These are phyloP conservation scores for Caenorhabditis doughertyi DNA, from an alignment of 2,888 invertebrate genomes.

Conservation along the genomic window DNA sequence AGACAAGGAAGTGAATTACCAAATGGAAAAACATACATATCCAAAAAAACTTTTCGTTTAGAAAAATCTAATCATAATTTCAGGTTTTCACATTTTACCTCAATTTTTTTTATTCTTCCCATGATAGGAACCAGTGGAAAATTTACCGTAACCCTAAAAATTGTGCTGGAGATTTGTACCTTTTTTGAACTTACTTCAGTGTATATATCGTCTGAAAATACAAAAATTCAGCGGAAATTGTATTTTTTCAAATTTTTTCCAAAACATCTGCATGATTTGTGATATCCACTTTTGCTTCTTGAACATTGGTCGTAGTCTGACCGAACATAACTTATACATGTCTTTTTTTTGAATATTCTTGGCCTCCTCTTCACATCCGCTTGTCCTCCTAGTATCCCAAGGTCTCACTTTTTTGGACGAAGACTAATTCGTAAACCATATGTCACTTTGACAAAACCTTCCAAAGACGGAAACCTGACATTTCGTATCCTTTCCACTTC, in stretches of 20 bases:
- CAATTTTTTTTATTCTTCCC: too few relatives aligned
- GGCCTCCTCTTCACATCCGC: slow-evolving; percentile 29
- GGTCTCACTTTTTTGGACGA: slow-evolving; percentile 45
- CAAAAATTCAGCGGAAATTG: too few relatives aligned
- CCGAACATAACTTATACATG: slow-evolving; percentile 17
- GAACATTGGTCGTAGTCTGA: slow-evolving; percentile 15
- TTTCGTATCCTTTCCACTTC: slow-evolving; percentile 13
- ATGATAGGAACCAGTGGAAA: too few relatives aligned
- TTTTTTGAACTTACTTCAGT: too few relatives aligned
- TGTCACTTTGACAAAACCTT: slow-evolving; percentile 52
- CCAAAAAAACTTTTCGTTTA: too few relatives aligned
- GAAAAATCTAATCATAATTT: too few relatives aligned
- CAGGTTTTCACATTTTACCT: too few relatives aligned
- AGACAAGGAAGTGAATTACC: background rate
- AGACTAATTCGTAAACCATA: slow-evolving; percentile 47
- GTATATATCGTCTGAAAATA: too few relatives aligned
- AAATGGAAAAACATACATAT: too few relatives aligned
- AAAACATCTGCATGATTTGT: background rate
- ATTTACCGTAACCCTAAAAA: too few relatives aligned
- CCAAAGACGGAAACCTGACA: slow-evolving; percentile 10
- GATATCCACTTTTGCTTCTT: background rate
- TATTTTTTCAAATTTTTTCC: background rate
- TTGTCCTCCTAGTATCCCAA: slow-evolving; percentile 32
- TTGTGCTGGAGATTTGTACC: too few relatives aligned
- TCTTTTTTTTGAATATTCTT: slow-evolving; percentile 8